Base-by-base conservation (phyloP, 1,140 invertebrate species). In the Battus philenor region DNA sequence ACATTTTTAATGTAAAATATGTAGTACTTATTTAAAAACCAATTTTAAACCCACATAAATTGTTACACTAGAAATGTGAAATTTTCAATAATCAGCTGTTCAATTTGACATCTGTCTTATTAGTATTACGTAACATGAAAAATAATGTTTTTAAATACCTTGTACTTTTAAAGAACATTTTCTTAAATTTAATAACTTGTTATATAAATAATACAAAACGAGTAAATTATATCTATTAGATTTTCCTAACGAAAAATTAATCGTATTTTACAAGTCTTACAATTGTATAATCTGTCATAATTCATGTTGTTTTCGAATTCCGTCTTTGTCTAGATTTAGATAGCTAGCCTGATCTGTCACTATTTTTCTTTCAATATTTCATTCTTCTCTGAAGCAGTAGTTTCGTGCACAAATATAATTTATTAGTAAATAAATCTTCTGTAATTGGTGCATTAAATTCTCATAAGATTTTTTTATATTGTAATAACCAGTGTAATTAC, bases 1-100 rank as follows among this genome's bases (percentile, higher is more conserved):
- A 50, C 77, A 86, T 86, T 83, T 86, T 36, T 38, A 45, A 54
- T 54, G 60, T 9, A 57, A 30, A 20, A 26, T 27, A 43, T 20
- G 4, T 24, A 26, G 11, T 30, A 7, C 24, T 47, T 22, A 24
- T 2, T 16, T 20, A 50, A 36, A 7, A 30, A 8, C n/a, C n/a
- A 39, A 32, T 4, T 10, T 15, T 6, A 16, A 16, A 41, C 2
- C 6, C 10, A 10, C 10, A 34, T 13, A 6, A 5, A 6, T 49
- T 38, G 9, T 44, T 64, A 70, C 68, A 20, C 6, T 20, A 20
- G 6, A 20, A 20, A 6, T 20, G 6, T 6, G 18, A 6, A 20
- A 20, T 20, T 20, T 20, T 20, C n/a, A 6, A 26, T 31, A 47
- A 70, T 74, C 72, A 70, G 68, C 68, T 74, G 72, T 44, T 66